Base-by-base conservation (phyloP, 2,888 invertebrate species). In the Dryobotodes eremita region DNA sequence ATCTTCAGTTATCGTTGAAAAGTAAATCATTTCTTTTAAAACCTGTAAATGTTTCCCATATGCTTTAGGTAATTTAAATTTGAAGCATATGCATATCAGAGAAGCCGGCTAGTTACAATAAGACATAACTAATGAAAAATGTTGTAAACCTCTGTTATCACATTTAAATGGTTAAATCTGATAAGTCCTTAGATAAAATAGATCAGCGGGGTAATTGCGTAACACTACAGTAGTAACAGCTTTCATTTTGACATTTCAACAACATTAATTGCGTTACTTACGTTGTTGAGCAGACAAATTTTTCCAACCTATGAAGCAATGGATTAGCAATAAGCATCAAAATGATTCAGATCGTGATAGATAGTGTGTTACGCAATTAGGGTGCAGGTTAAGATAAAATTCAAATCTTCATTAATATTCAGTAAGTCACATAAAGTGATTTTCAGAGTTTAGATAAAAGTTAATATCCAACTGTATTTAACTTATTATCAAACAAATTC, bases 381-480 rank as follows among this genome's bases (percentile, higher is more conserved):
- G 31, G 31, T 36, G 31, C 31, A 80, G 69, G 71, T 84, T 76
- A 42, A 79, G 77, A 84, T 80, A 71, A 26, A 53, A 62, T 77
- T 69, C 20, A 71, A 78, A 71, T 70, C 6, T 71, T 81, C 71
- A 78, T 87, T 57, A 76, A 75, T 85, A 85, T 85, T 85, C 71
- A 79, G 59, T 77, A 73, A 80, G 69, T 62, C 8, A 36, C 26
- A n/a, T n/a, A 69, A 46, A 26, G 17, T 31, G 42, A 42, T 57
- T 71, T 70, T 42, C 20, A 36, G 10, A 81, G 20, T 77, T 65
- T 26, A 1, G 4, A 6, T 26, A 46, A 20, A n/a, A n/a, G 11
- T 61, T 64, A 42, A 46, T 23, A 31, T 36, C 1, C 36, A 65
- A n/a, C n/a, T 48, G 17, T 11, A 36, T 55, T 36, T 36, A 2